Evolutionary conservation across 2,797 vertebrate species (phyloP), one percentile per base, ranked within the genome.

Genomic region (Kryptolebias ocellatus): DNA sequence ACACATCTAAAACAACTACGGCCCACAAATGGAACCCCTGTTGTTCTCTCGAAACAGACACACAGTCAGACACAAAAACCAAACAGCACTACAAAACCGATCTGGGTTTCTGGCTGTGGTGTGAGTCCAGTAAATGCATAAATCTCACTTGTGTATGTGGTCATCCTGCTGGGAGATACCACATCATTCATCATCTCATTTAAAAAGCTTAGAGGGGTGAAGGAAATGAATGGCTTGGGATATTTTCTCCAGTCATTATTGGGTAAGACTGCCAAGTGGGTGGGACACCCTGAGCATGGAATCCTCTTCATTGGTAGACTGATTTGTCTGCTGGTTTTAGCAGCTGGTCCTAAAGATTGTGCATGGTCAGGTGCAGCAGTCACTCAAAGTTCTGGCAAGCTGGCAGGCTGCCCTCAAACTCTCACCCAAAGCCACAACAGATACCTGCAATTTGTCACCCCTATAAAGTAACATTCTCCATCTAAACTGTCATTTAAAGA

Each of bases 381-480:
- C 91, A 89, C 53, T 92, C 87, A 89, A 80, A 83, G 62, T 60
- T 54, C 67, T 70, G 73, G 82, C 50, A 34, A 64, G 76, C 63
- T 91, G 92, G 91, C 90, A 73, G 56, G 49, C 39, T 1, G 76
- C 89, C 89, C 66, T 70, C 46, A 85, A 83, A 77, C 60, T 51
- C 80, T 87, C 84, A 79, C 67, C 72, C 80, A 85, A 90, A 84
- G 85, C 91, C 90, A 87, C 76, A 79, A 81, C 80, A 91, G 90
- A 94, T 90, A 92, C 86, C 91, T 90, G 87, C 92, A 92, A 93
- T 94, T 94, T 92, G 91, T 88, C 92, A 93, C 86, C 87, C 84
- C 88, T 92, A 85, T 92, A 90, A 92, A 94, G 89, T 85, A 91
- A 90, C 91, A 89, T 85, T 85, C 83, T 75, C 60, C 83, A 74